Evolutionary conservation across 2,888 invertebrate species (phyloP).

Genomic region (Coronaproctus castanopsis): DNA sequence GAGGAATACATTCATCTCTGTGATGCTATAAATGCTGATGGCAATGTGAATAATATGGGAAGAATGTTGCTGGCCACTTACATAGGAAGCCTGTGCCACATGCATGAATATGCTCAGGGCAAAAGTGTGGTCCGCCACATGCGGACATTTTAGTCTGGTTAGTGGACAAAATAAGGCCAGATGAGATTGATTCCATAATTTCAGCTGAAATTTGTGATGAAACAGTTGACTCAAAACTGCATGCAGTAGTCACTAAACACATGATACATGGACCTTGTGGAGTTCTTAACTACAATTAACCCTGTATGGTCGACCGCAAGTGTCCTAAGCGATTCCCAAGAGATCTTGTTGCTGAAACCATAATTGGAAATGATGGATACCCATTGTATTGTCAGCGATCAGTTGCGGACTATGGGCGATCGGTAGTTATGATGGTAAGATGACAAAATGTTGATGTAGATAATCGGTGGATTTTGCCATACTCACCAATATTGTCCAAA

Average conservation of each 20-base stretch:
- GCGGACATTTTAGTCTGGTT: constrained; percentile 24
- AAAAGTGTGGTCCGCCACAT: constrained; percentile 22
- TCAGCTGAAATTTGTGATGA: constrained; percentile 24
- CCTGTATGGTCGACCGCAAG: constrained; percentile 21
- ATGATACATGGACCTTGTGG: constrained; percentile 25
- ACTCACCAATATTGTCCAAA: constrained; percentile 16
- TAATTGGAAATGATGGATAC: constrained; percentile 23
- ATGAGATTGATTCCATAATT: constrained; percentile 23
- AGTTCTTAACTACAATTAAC: constrained; percentile 16
- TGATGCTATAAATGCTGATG: constrained; percentile 21
- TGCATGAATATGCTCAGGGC: constrained; percentile 23
- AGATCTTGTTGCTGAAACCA: constrained; percentile 19
- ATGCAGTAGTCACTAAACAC: constrained; percentile 20
- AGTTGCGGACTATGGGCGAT: constrained; percentile 22
- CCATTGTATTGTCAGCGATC: constrained; percentile 20
- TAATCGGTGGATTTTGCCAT: constrained; percentile 19
- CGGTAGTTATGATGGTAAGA: constrained; percentile 16
- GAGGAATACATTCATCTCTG: constrained; percentile 22
- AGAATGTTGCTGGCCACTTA: constrained; percentile 21
- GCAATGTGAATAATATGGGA: constrained; percentile 18
- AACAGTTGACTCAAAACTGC: constrained; percentile 18
- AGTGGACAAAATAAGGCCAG: constrained; percentile 20
- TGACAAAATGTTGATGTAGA: constrained; percentile 17
- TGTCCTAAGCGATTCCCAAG: constrained; percentile 20
- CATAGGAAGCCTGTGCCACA: constrained; percentile 21